phyloP scores from a whole-genome alignment of 92 coral and sea anemone species.

The Zoanthus gigantus region DNA sequence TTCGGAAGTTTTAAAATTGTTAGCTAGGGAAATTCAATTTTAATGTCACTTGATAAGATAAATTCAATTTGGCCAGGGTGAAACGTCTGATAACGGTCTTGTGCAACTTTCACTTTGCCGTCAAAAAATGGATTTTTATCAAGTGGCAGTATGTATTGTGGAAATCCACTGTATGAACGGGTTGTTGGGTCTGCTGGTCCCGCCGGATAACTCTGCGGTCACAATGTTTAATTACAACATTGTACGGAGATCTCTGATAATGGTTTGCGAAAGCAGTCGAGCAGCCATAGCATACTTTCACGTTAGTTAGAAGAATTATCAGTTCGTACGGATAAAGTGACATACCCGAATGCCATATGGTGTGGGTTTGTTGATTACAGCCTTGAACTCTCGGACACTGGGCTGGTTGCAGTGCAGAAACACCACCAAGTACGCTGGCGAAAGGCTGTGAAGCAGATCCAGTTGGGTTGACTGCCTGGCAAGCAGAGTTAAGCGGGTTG shows the following conservation, averaged over 20 bases:
- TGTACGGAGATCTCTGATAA: conserved; percentile 22
- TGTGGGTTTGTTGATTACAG: conserved; percentile 1
- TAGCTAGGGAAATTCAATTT: background rate
- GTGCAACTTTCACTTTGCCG: conserved; percentile 19
- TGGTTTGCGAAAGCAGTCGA: conserved; percentile 18
- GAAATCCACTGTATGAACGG: conserved; percentile 31
- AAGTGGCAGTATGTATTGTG: conserved; percentile 27
- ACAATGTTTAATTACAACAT: conserved; percentile 23
- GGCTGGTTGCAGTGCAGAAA: conserved; percentile 14
- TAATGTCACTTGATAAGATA: conserved; percentile 7
- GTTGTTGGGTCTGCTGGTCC: conserved; percentile 31
- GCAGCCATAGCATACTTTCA: conserved; percentile 30
- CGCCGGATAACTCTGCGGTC: conserved; percentile 21
- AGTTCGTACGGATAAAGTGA: conserved; percentile 20
- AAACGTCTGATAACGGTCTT: conserved; percentile 6
- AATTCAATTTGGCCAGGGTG: conserved; percentile 18
- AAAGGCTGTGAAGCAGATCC: conserved; percentile 21
- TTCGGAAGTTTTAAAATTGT: conserved; percentile 16
- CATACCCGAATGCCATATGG: conserved; percentile 44
- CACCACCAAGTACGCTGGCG: background rate
- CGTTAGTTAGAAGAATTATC: conserved; percentile 21
- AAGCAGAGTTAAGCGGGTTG: conserved; percentile 7
- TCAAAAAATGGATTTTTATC: conserved; percentile 26
- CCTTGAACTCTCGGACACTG: conserved; percentile 8
- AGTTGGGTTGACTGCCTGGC: conserved; percentile 5